A percentile compares a stretch with the other conserved stretches of the same genome.
Conservation (phyloP, 2,888 invertebrate species). For the Callyntrura guangdongensis region DNA sequence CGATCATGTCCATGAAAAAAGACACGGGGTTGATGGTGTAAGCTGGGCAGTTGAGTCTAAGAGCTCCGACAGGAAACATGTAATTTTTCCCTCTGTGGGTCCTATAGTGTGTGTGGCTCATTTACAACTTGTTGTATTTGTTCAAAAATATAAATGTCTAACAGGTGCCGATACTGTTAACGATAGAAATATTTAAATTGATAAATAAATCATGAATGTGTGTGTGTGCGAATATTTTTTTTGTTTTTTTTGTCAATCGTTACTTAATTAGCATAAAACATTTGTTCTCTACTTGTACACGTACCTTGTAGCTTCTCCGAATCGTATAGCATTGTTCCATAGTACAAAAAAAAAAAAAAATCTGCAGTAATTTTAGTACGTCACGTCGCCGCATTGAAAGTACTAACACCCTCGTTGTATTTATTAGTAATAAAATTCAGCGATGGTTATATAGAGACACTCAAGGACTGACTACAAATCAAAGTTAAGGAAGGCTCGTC, state of each 20-base stretch:
- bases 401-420: conserved; percentile 13
- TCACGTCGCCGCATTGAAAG: neutral
- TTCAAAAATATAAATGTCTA: neutral
- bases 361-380: neutral
- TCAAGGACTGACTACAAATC: conserved; percentile 64
- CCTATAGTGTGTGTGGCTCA: neutral
- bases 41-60: conserved; percentile 75
- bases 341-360: neutral
- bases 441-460: conserved; percentile 19
- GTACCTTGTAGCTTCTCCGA: neutral
- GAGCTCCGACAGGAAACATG: conserved; percentile 70
- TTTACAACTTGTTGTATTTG: conserved; percentile 33
- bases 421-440: conserved; percentile 34
- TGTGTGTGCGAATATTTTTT: neutral
- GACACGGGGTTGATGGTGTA: conserved; percentile 55
- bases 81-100: conserved; percentile 19
- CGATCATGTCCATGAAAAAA: conserved; percentile 69
- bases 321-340: conserved; percentile 7
- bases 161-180: neutral
- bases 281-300: neutral
- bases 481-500: conserved; percentile 58
- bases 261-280: no score
- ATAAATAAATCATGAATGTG: conserved; percentile 1
- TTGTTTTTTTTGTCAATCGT: neutral
- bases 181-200: conserved; percentile 1